Conservation (phyloP, 1,140 invertebrate species). For the Coelopa frigida region DNA sequence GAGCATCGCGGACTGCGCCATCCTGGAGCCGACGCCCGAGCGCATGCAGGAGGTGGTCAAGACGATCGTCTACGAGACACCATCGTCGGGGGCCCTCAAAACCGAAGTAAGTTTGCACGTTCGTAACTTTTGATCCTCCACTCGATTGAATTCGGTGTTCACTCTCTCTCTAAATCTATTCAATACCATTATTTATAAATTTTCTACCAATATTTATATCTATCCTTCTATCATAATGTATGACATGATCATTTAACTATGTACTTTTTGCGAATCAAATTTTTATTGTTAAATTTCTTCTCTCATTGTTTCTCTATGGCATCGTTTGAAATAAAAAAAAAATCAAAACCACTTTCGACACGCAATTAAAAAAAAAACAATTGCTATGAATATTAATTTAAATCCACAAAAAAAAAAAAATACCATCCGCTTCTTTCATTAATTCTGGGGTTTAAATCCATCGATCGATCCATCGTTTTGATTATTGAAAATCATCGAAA, state of each 20-base stretch:
- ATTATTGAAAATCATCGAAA: no score
- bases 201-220: conserved; percentile 7
- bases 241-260: conserved; percentile 8
- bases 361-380: conserved; percentile 9
- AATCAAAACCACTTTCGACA: conserved; percentile 6
- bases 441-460: conserved; percentile 11
- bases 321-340: conserved; percentile 10
- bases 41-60: conserved; percentile 60
- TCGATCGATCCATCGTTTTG: no score
- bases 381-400: conserved; percentile 1
- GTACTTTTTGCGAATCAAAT: conserved; percentile 13
- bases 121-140: conserved; percentile 15
- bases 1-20: conserved; percentile 68
- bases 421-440: conserved; percentile 27
- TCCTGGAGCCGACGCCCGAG: conserved; percentile 63
- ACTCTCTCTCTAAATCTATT: not conserved
- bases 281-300: conserved; percentile 34
- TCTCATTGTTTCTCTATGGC: conserved; percentile 12
- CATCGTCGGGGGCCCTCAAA: conserved; percentile 37
- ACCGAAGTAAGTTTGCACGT: conserved; percentile 45
- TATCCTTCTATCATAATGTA: not conserved
- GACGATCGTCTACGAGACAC: conserved; percentile 55
- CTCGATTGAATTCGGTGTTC: not conserved
- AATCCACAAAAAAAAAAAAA: conserved; percentile 9
- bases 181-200: not conserved